A percentile compares a stretch with the other conserved stretches of the same genome.
phyloP scores from a whole-genome alignment of 2,888 invertebrate genomes.

The Andrena trimmerana region DNA sequence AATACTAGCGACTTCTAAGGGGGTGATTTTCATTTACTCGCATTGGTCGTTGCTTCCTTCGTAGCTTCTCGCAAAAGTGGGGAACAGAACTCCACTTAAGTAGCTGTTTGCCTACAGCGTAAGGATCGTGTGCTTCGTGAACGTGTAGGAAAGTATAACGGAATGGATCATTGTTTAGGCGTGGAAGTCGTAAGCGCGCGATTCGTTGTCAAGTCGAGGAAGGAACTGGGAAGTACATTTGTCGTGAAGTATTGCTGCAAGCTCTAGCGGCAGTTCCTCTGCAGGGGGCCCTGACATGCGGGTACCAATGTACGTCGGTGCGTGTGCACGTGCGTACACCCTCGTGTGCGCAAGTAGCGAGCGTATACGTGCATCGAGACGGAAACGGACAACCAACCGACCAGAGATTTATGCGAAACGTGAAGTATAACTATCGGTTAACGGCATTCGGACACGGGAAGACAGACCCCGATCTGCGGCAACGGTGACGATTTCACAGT shows the following conservation, averaged over 20 bases:
- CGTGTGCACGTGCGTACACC: slow-evolving; percentile 39
- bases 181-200: slow-evolving; percentile 37
- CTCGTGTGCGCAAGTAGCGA: slow-evolving; percentile 40
- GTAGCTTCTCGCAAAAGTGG: no score
- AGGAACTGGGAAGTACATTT: slow-evolving; percentile 62
- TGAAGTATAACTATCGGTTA: slow-evolving; percentile 66
- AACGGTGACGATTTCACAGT: slow-evolving; percentile 49
- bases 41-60: no score
- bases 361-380: slow-evolving; percentile 18
- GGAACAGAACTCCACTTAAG: no score
- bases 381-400: slow-evolving; percentile 44
- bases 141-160: slow-evolving; percentile 20
- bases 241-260: slow-evolving; percentile 65
- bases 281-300: slow-evolving; percentile 63
- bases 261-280: slow-evolving; percentile 52
- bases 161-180: slow-evolving; percentile 58
- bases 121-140: neutral
- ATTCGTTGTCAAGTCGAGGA: slow-evolving; percentile 51
- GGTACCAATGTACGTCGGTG: slow-evolving; percentile 49
- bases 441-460: slow-evolving; percentile 56
- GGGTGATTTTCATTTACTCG: no score
- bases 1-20: neutral
- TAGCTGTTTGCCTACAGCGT: neutral
- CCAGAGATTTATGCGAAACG: slow-evolving; percentile 61
- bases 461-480: slow-evolving; percentile 43